Evolutionary conservation across 2,888 invertebrate species (phyloP), one percentile per base, ranked within the genome.

Genomic region (Torymus auratus): DNA sequence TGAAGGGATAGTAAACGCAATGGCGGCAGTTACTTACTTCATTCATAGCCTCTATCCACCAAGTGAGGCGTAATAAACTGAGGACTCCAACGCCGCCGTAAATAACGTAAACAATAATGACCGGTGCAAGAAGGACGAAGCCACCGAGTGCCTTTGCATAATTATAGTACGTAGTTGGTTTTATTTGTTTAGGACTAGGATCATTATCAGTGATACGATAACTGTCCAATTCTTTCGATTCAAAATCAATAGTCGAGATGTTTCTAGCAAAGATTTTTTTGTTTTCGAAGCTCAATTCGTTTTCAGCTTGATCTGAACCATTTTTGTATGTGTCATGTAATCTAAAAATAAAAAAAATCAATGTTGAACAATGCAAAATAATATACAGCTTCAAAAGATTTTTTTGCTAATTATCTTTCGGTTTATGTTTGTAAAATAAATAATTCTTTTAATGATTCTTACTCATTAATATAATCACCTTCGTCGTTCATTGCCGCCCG

Each of bases 61-160:
- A 88, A 3, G 93, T 92, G 7, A 94, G 89, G 93, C 94, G 94
- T 92, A 93, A 93, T 69, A 92, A 92, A 68, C 93, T 92, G 85
- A 93, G 93, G 0, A 93, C 91, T 15, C 92, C 91, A 13, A 92
- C 91, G 7, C 92, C 92, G 52, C 93, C 92, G 82, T 93, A 93
- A 55, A 92, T 23, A 7, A 92, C 86, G 83, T 93, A 92, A 58
- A 88, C 88, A 0, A 90, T 55, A 28, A 92, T 83, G 13, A 93
- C 89, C 53, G 92, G 85, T 58, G 91, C 82, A 56, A 90, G 85
- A 0, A 92, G 83, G 0, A 91, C 77, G 76, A 89, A 91, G 10
- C 93, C 92, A 15, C 93, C 93, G 7, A 92, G 92, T 78, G 93
- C 92, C 84, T 90, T 86, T 41, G 94, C 89, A 85, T 94, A 94